Percentiles rank a stretch among this genome's conserved stretches.
Conservation (phyloP, 2,888 invertebrate genomes). For the Lasius fuliginosus region DNA sequence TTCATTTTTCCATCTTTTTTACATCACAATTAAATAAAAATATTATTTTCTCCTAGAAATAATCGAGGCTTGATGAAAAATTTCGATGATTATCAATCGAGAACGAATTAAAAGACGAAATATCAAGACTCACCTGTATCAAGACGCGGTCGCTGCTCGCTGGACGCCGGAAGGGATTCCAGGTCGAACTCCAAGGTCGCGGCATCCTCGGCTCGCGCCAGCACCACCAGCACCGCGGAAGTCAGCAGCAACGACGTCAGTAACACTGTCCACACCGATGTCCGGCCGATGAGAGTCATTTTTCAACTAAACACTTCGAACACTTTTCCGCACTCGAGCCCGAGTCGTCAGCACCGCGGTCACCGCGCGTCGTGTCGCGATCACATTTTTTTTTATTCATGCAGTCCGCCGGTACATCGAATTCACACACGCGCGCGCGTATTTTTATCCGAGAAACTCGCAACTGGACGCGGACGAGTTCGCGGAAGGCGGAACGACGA, state of each 20-base stretch:
- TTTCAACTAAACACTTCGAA: conserved; percentile 35
- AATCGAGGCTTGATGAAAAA: neutral
- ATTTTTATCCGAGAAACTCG: conserved; percentile 51
- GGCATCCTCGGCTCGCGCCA: conserved; percentile 74
- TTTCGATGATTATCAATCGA: neutral
- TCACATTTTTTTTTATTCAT: conserved; percentile 69
- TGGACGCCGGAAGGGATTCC: conserved; percentile 67
- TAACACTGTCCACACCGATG: conserved; percentile 70
- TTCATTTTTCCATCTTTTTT: neutral
- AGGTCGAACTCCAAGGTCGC: conserved; percentile 73
- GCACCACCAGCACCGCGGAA: conserved; percentile 69
- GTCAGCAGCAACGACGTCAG: conserved; percentile 73
- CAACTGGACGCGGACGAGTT: neutral
- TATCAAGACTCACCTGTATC: conserved; percentile 75
- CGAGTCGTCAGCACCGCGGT: conserved; percentile 59
- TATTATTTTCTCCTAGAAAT: neutral
- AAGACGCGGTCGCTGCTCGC: conserved; percentile 69
- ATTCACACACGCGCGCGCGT: conserved; percentile 18
- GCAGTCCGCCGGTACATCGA: neutral
- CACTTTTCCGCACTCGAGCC: conserved; percentile 40
- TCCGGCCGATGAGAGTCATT: conserved; percentile 64
- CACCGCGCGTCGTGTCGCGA: conserved; percentile 49
- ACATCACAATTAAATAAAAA: neutral
- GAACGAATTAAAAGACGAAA: conserved; percentile 6
- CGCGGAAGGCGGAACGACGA: conserved; percentile 20